These are phyloP conservation scores for Campylomormyrus tamandua DNA, from an alignment of 2,113 vertebrate species.

Conservation along the genomic window DNA sequence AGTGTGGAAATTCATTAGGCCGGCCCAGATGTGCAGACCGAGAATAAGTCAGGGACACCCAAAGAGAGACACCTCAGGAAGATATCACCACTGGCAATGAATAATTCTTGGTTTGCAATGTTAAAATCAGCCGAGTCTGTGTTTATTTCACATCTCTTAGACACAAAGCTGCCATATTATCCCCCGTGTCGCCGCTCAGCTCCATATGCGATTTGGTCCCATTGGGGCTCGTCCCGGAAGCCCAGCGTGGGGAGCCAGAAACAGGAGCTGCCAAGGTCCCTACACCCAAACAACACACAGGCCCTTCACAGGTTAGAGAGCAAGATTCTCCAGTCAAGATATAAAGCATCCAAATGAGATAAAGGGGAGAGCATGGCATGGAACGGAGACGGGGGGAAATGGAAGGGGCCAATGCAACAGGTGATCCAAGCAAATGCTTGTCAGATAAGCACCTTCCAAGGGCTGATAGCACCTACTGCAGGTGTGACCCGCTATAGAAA, in stretches of 20 bases:
- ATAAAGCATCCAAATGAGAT: neutral
- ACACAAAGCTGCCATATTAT: neutral
- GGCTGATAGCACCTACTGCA: neutral
- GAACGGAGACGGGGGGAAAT: neutral
- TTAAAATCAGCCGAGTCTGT: neutral
- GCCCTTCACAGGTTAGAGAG: neutral
- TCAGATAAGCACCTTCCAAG: neutral
- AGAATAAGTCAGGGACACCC: neutral
- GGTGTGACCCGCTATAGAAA: neutral
- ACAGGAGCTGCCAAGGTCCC: neutral
- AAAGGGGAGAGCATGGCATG: neutral
- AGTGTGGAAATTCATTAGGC: neutral
- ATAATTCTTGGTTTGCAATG: neutral
- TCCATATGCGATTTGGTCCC: neutral
- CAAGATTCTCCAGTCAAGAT: neutral
- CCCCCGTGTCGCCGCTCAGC: neutral
- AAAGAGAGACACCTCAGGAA: neutral
- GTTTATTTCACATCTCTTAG: constrained; percentile 2
- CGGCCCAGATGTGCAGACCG: neutral
- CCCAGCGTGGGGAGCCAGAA: neutral
- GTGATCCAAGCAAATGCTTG: neutral
- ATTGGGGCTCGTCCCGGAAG: too few species aligned
- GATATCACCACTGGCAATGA: neutral
- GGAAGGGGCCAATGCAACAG: neutral
- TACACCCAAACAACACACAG: neutral